These are phyloP conservation scores for Agriopis marginaria DNA, from an alignment of 2,888 invertebrate genomes.

Conservation along the genomic window DNA sequence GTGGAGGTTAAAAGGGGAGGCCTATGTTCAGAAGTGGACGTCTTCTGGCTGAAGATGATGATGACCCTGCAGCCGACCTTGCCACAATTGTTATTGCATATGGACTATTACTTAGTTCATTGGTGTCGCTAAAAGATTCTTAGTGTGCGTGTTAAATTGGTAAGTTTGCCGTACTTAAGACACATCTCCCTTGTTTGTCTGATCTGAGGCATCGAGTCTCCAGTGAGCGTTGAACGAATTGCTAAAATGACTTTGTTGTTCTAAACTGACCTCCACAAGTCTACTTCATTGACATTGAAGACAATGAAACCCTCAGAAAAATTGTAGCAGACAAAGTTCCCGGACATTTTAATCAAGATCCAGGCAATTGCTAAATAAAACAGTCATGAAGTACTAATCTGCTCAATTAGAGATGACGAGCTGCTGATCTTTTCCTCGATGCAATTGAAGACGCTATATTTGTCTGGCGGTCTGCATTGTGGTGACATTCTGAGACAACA, in stretches of 20 bases:
- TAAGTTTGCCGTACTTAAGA: too few relatives aligned
- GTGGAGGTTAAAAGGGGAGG: too few relatives aligned
- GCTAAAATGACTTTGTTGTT: not conserved
- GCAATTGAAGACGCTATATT: conserved; percentile 1
- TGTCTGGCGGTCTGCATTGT: not conserved
- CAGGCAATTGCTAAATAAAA: conserved; percentile 26
- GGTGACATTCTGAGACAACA: not conserved
- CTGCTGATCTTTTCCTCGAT: conserved; percentile 10
- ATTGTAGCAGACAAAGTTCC: conserved; percentile 21
- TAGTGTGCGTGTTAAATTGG: too few relatives aligned
- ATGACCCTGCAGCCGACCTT: too few relatives aligned
- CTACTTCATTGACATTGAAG: not conserved
- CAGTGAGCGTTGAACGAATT: not conserved
- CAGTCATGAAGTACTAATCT: conserved; percentile 31
- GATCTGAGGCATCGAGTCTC: too few relatives aligned
- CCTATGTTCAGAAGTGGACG: too few relatives aligned
- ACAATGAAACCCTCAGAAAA: conserved; percentile 6
- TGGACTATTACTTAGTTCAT: too few relatives aligned
- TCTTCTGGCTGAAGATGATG: too few relatives aligned
- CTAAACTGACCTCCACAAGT: not conserved
- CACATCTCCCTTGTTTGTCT: too few relatives aligned
- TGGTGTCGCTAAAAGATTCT: too few relatives aligned
- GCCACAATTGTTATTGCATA: too few relatives aligned
- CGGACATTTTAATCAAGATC: conserved; percentile 41
- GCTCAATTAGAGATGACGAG: conserved; percentile 36